Percentiles rank a stretch among this genome's conserved stretches.
Conservation (phyloP, 2,888 invertebrate species). For the Caenorhabditis sp. region DNA sequence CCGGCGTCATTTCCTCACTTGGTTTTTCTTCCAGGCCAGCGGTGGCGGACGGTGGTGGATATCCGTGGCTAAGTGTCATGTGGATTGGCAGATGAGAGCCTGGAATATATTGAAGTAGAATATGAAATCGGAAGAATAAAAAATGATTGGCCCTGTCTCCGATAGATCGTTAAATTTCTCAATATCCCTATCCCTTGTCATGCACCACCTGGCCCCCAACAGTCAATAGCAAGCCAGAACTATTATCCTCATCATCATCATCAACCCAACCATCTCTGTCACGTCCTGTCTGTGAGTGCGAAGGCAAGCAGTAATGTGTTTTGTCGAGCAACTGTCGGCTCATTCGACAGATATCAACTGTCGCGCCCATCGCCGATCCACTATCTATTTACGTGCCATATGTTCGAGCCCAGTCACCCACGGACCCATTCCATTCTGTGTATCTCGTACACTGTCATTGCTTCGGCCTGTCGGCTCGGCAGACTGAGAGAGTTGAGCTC, state of each 20-base stretch:
- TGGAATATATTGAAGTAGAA: no score
- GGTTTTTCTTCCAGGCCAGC: conserved; percentile 53
- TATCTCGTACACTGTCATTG: conserved; percentile 53
- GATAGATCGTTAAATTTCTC: conserved; percentile 3
- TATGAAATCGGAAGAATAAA: no score
- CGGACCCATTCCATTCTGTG: conserved; percentile 46
- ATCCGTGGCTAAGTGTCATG: conserved; percentile 76
- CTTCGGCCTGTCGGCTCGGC: conserved; percentile 28
- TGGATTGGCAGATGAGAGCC: conserved; percentile 73
- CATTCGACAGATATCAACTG: conserved; percentile 67
- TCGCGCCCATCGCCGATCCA: conserved; percentile 53
- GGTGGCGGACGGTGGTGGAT: conserved; percentile 69
- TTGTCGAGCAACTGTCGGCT: conserved; percentile 59
- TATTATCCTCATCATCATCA: conserved; percentile 12
- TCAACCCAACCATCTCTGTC: conserved; percentile 40
- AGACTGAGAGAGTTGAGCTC: neutral
- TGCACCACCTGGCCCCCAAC: conserved; percentile 26
- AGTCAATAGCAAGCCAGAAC: conserved; percentile 12
- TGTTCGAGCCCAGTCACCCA: conserved; percentile 41
- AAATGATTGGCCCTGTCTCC: neutral
- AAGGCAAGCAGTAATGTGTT: conserved; percentile 60
- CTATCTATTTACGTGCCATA: conserved; percentile 66
- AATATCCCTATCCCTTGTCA: neutral
- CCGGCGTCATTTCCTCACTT: conserved; percentile 33
- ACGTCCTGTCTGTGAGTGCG: conserved; percentile 19